Percentiles rank a stretch among this genome's conserved stretches.
Conservation (phyloP, 2,797 vertebrate genomes). For the Semotilus atromaculatus region DNA sequence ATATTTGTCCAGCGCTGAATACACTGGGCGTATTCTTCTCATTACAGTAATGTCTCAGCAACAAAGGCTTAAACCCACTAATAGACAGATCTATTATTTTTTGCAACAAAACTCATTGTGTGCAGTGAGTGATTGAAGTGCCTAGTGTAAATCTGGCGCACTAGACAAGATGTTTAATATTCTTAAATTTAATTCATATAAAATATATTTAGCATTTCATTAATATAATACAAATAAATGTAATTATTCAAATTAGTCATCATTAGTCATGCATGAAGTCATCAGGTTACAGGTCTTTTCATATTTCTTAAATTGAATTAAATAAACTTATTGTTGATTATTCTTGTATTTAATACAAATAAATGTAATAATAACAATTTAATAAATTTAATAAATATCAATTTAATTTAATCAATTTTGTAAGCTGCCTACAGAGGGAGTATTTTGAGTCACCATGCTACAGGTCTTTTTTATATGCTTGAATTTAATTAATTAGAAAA, state of each 20-base stretch:
- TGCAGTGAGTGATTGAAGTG: slow-evolving; percentile 5
- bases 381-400: not conserved
- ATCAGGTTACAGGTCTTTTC: not conserved
- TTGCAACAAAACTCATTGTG: slow-evolving; percentile 1
- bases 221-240: not conserved
- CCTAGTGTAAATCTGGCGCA: not conserved
- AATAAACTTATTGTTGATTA: not conserved
- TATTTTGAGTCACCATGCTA: not conserved
- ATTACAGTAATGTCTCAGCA: not conserved
- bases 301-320: not conserved
- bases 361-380: not conserved
- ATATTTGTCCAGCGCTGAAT: slow-evolving; percentile 9
- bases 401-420: not conserved
- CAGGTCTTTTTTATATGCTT: not conserved
- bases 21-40: slow-evolving; percentile 8
- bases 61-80: slow-evolving; percentile 1
- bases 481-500: not conserved
- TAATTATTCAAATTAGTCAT: too few species aligned
- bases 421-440: not conserved
- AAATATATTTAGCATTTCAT: not conserved
- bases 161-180: not conserved
- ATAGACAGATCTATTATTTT: not conserved
- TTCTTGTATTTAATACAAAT: not conserved
- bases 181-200: not conserved
- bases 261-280: too few species aligned